Evolutionary conservation across 2,797 vertebrate genomes (phyloP).

Genomic region (Gallinago stenura): DNA sequence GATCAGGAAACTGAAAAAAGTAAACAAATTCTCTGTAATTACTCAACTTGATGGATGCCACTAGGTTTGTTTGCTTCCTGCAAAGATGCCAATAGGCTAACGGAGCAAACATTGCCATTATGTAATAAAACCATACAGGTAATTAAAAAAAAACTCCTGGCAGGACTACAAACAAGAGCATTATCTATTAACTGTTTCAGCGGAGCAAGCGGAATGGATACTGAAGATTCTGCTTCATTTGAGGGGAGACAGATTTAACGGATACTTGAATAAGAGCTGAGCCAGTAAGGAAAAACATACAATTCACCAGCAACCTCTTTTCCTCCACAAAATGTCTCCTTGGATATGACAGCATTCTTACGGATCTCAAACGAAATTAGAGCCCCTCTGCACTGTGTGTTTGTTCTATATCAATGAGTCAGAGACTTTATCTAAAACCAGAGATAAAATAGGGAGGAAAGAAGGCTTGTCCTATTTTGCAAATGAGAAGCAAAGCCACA

Average conservation of each 20-base stretch:
- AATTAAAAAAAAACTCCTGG: constrained; percentile 34
- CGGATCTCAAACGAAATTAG: neutral
- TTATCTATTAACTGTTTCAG: constrained; percentile 41
- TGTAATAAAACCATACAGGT: constrained; percentile 49
- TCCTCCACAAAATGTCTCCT: neutral
- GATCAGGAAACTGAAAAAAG: constrained; percentile 40
- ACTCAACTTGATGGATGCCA: constrained; percentile 61
- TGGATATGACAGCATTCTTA: neutral
- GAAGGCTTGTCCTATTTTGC: neutral
- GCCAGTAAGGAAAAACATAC: neutral
- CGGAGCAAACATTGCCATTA: neutral
- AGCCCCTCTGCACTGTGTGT: neutral
- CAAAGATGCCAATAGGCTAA: constrained; percentile 48
- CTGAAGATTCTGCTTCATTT: neutral
- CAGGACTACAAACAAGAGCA: neutral
- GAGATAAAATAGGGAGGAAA: neutral
- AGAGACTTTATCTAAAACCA: neutral
- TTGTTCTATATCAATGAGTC: neutral
- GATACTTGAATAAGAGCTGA: neutral
- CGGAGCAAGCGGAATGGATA: neutral
- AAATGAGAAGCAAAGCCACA: neutral
- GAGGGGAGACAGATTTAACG: neutral
- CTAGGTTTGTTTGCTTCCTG: constrained; percentile 54
- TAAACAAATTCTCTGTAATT: constrained; percentile 47
- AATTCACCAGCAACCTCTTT: neutral